Conservation (phyloP, 2,797 vertebrate genomes). For the Siniperca undulata region DNA sequence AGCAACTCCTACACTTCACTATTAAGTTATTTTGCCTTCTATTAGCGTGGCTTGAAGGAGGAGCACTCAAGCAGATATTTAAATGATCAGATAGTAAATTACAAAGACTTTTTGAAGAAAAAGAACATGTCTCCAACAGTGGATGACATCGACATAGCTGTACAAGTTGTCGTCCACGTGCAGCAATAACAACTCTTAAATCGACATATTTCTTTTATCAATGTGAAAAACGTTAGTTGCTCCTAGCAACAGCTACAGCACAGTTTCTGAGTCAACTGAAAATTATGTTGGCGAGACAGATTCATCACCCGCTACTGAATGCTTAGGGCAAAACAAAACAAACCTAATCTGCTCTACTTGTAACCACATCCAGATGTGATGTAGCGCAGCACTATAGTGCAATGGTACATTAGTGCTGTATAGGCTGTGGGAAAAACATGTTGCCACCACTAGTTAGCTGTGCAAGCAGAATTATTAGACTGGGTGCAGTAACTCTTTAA, state of each 20-base stretch:
- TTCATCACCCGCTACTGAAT: too few relatives aligned
- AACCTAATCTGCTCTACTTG: too few relatives aligned
- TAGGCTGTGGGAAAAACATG: not conserved
- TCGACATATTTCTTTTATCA: too few relatives aligned
- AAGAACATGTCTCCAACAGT: not conserved
- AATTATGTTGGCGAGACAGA: too few relatives aligned
- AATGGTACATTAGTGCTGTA: not conserved
- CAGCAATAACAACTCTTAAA: too few relatives aligned
- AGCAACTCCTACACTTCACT: slow-evolving; percentile 1
- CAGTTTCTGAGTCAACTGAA: too few relatives aligned
- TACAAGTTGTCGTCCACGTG: too few relatives aligned
- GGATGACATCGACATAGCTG: too few relatives aligned
- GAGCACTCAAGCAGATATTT: not conserved
- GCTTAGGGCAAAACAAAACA: too few relatives aligned
- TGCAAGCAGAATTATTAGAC: not conserved
- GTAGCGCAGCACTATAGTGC: not conserved
- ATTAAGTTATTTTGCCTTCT: slow-evolving; percentile 5
- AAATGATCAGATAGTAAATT: not conserved
- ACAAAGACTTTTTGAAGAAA: not conserved
- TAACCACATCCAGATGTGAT: too few relatives aligned
- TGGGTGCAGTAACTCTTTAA: not conserved
- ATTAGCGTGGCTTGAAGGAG: not conserved
- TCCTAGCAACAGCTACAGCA: too few relatives aligned
- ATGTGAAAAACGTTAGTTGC: too few relatives aligned
- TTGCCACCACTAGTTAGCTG: not conserved